Evolutionary conservation across 2,888 invertebrate species (phyloP), one percentile per base, ranked within the genome.

Genomic region (Syrphus vitripennis): DNA sequence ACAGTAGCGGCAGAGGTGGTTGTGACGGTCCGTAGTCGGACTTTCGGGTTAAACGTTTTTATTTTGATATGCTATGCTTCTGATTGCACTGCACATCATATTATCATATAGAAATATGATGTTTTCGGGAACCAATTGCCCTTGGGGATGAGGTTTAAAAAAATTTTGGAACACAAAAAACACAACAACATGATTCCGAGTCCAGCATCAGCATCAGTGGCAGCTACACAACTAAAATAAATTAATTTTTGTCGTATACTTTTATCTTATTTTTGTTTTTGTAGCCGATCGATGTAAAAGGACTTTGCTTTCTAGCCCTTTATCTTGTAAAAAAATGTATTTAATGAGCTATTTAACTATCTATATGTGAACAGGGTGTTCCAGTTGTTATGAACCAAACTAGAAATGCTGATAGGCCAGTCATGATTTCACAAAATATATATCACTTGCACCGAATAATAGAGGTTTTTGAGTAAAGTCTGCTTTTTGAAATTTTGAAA

Each of bases 191-290:
- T 4, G 9, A 40, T 5, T 69, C 16, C 48, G 55, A 40, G 3
- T 7, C 21, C 19, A 29, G 6, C 21, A 19, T 2, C 21, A 4
- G 16, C 19, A 16, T 12, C 31, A n/a, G 42, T 5, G 7, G 55
- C 50, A 4, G 26, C 69, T 63, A 16, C 79, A 76, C 55, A 59
- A 37, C 34, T 72, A 80, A 84, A 84, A 84, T 77, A 84, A 77
- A 84, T 84, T 84, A 80, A 81, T 80, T 72, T 75, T 69, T 69
- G 81, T 84, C 76, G 76, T 80, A 59, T 80, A 59, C 67, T 67
- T 84, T 84, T 84, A 78, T 84, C 76, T 77, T 7, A 31, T 6
- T 21, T 65, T 57, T 71, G 69, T 65, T 65, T 63, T 24, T 69
- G 29, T 48, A 14, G 53, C 26, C 55, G 65, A 76, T 67, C 67